phyloP scores from a whole-genome alignment of 1,140 invertebrate genomes.

The Drosophila asahinai region DNA sequence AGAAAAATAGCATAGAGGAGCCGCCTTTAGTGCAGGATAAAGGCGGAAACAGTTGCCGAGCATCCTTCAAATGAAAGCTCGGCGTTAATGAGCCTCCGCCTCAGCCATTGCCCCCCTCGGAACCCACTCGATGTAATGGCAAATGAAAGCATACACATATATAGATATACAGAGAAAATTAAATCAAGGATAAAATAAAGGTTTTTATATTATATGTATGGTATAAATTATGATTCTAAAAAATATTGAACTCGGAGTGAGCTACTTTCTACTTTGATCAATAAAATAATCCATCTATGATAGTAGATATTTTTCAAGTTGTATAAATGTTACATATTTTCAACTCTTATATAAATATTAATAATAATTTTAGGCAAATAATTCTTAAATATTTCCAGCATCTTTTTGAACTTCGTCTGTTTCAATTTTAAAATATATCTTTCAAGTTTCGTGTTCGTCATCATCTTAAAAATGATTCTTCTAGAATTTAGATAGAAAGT shows the following conservation, averaged over 20 bases:
- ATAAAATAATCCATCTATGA: too few relatives aligned
- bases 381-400: too few relatives aligned
- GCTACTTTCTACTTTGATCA: too few relatives aligned
- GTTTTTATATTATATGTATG: too few relatives aligned
- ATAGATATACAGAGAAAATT: not conserved
- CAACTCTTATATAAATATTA: too few relatives aligned
- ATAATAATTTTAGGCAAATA: too few relatives aligned
- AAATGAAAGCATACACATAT: conserved; percentile 35
- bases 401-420: not conserved
- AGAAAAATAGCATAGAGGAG: conserved; percentile 32
- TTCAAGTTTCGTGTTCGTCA: not conserved
- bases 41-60: conserved; percentile 64
- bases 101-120: not conserved
- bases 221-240: too few relatives aligned
- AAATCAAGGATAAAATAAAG: too few relatives aligned
- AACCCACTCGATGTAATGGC: conserved; percentile 32
- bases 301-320: too few relatives aligned
- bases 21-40: conserved; percentile 3
- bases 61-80: conserved; percentile 69
- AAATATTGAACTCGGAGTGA: too few relatives aligned
- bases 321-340: too few relatives aligned
- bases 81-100: conserved; percentile 64
- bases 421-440: not conserved
- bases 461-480: not conserved
- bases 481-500: too few relatives aligned